These are phyloP conservation scores for Hippocampus mohnikei DNA, from an alignment of 2,113 vertebrate genomes.

Conservation along the genomic window DNA sequence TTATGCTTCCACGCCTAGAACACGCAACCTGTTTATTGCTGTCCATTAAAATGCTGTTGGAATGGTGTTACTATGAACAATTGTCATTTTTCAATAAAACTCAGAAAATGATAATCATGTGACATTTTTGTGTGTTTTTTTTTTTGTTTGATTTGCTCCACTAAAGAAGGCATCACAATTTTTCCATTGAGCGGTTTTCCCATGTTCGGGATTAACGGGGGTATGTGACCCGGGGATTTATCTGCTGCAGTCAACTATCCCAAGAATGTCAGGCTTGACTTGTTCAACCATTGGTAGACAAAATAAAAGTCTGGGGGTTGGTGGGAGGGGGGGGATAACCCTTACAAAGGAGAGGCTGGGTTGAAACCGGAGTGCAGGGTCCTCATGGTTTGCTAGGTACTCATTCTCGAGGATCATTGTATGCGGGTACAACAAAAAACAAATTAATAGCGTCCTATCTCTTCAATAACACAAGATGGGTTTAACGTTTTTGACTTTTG, in stretches of 20 bases:
- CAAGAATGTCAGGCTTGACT: slow-evolving; percentile 10
- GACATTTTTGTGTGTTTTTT: not conserved
- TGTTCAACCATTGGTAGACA: not conserved
- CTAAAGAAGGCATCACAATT: slow-evolving; percentile 46
- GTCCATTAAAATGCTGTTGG: slow-evolving; percentile 45
- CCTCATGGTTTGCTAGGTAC: no score
- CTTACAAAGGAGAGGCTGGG: not conserved
- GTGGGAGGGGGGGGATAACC: not conserved
- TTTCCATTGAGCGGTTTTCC: slow-evolving; percentile 48
- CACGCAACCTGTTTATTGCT: slow-evolving; percentile 30
- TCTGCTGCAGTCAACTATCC: slow-evolving; percentile 16
- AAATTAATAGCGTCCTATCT: not conserved
- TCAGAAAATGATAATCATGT: not conserved
- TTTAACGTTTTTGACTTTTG: not conserved
- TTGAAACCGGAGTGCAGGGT: slow-evolving; percentile 40
- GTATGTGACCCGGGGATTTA: slow-evolving; percentile 15
- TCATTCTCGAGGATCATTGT: no score
- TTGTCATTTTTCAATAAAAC: slow-evolving; percentile 62
- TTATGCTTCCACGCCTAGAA: slow-evolving; percentile 2
- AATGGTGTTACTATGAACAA: slow-evolving; percentile 38
- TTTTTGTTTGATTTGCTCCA: not conserved
- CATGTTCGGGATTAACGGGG: slow-evolving; percentile 54
- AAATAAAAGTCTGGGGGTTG: not conserved
- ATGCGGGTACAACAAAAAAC: slow-evolving; percentile 21
- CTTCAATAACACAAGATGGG: not conserved